A percentile compares a stretch with the other conserved stretches of the same genome.
These are phyloP conservation scores for Drosophila suboccidentalis DNA, from an alignment of 2,888 invertebrate genomes.

Conservation along the genomic window DNA sequence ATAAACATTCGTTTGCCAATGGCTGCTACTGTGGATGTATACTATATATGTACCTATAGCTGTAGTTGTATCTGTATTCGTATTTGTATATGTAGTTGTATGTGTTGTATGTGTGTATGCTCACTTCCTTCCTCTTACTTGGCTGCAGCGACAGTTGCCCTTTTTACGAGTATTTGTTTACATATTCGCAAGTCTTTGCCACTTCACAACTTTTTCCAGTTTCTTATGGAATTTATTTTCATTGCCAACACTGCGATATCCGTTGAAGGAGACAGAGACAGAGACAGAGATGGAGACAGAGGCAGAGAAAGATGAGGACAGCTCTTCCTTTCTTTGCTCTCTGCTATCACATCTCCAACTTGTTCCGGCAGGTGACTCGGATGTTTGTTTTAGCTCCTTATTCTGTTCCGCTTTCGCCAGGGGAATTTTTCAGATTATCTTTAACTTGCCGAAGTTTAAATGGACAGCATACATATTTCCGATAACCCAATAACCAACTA, in stretches of 20 bases:
- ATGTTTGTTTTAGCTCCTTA: slow-evolving; percentile 51
- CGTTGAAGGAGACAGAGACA: background rate
- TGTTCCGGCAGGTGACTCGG: slow-evolving; percentile 69
- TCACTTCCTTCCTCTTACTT: slow-evolving; percentile 23
- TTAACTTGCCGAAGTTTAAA: slow-evolving; percentile 16
- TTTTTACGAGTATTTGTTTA: slow-evolving; percentile 50
- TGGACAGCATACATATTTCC: slow-evolving; percentile 8
- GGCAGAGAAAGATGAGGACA: background rate
- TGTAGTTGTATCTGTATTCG: slow-evolving; percentile 16
- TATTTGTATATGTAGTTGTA: slow-evolving; percentile 17
- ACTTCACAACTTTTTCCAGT: slow-evolving; percentile 59
- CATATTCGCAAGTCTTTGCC: slow-evolving; percentile 60
- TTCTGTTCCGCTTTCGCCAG: slow-evolving; percentile 16
- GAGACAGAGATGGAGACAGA: no score
- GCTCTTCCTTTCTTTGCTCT: background rate
- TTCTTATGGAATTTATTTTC: slow-evolving; percentile 66
- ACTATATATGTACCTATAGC: slow-evolving; percentile 12
- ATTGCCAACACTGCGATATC: slow-evolving; percentile 52
- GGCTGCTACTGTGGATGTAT: slow-evolving; percentile 24
- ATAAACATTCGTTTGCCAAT: slow-evolving; percentile 76
- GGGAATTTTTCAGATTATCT: slow-evolving; percentile 31
- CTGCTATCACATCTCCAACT: slow-evolving; percentile 16
- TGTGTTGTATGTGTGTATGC: slow-evolving; percentile 17
- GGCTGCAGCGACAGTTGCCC: slow-evolving; percentile 21
- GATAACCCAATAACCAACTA: slow-evolving; percentile 1